Evolutionary conservation across 1,140 invertebrate genomes (phyloP).

Genomic region (Drosophila lowei): DNA sequence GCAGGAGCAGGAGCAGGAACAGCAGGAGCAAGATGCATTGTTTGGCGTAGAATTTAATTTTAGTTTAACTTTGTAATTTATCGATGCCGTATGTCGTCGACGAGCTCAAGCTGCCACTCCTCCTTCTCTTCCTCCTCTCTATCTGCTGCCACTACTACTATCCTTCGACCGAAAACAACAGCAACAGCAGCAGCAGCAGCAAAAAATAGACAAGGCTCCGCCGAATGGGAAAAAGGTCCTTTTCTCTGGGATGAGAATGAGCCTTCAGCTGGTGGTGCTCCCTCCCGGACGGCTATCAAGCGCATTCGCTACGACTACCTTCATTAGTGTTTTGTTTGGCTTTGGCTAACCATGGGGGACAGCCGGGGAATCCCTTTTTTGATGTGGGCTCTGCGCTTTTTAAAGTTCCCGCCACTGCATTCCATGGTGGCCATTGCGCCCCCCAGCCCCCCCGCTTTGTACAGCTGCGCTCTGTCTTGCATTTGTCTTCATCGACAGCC

Average conservation of each 20-base stretch:
- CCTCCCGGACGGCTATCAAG: slow-evolving; percentile 30
- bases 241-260: slow-evolving; percentile 18
- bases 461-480: slow-evolving; percentile 54
- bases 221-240: slow-evolving; percentile 35
- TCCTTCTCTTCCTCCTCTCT: neutral
- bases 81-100: slow-evolving; percentile 79
- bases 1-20: slow-evolving; percentile 32
- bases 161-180: no score
- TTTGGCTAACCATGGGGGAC: slow-evolving; percentile 69
- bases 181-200: neutral
- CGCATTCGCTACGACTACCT: slow-evolving; percentile 63
- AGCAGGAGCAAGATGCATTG: slow-evolving; percentile 72
- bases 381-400: slow-evolving; percentile 51
- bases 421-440: neutral
- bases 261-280: slow-evolving; percentile 13
- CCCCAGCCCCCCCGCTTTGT: no score
- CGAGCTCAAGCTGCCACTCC: slow-evolving; percentile 43
- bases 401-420: slow-evolving; percentile 56
- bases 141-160: neutral
- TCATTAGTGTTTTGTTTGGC: slow-evolving; percentile 81
- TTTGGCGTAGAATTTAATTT: slow-evolving; percentile 82
- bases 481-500: slow-evolving; percentile 81
- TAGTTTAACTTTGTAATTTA: slow-evolving; percentile 82
- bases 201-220: slow-evolving; percentile 24
- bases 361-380: slow-evolving; percentile 38